A percentile compares a stretch with the other conserved stretches of the same genome.
Evolutionary conservation across 2,113 vertebrate species (phyloP).

Genomic region (Callionymus lyra): DNA sequence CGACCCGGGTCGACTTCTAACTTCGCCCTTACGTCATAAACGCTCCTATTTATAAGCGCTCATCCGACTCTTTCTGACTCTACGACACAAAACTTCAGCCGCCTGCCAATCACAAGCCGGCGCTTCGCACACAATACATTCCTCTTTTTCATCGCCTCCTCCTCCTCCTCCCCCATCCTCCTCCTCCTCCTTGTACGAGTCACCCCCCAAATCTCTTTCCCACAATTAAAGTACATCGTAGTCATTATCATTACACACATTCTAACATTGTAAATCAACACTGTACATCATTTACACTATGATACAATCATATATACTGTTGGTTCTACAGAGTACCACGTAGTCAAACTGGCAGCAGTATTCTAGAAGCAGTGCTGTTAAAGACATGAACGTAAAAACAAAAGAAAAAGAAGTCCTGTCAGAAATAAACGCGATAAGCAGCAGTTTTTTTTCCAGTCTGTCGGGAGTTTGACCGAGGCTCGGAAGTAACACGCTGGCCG

Average conservation of each 20-base stretch:
- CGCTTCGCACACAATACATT: constrained; percentile 65
- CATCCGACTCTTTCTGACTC: constrained; percentile 55
- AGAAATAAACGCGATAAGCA: constrained; percentile 23
- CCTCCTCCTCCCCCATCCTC: constrained; percentile 26
- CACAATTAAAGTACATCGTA: constrained; percentile 64
- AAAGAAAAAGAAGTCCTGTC: constrained; percentile 31
- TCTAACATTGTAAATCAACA: constrained; percentile 66
- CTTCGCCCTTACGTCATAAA: too few relatives aligned
- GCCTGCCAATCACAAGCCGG: constrained; percentile 59
- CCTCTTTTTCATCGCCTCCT: constrained; percentile 47
- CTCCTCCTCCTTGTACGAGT: constrained; percentile 34
- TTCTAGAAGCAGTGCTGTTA: constrained; percentile 32
- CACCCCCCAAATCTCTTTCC: constrained; percentile 58
- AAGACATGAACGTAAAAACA: constrained; percentile 33
- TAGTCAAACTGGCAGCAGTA: constrained; percentile 35
- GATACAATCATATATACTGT: constrained; percentile 66
- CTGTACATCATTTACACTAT: constrained; percentile 76
- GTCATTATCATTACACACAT: constrained; percentile 69
- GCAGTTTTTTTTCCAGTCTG: constrained; percentile 16
- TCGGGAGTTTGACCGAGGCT: constrained; percentile 2
- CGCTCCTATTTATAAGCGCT: neutral
- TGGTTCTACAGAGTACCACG: constrained; percentile 48
- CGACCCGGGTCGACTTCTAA: too few relatives aligned
- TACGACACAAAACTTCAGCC: constrained; percentile 56
- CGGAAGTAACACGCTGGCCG: constrained; percentile 9